Evolutionary conservation across 2,113 vertebrate genomes (phyloP).

Genomic region (Chrysemys picta): DNA sequence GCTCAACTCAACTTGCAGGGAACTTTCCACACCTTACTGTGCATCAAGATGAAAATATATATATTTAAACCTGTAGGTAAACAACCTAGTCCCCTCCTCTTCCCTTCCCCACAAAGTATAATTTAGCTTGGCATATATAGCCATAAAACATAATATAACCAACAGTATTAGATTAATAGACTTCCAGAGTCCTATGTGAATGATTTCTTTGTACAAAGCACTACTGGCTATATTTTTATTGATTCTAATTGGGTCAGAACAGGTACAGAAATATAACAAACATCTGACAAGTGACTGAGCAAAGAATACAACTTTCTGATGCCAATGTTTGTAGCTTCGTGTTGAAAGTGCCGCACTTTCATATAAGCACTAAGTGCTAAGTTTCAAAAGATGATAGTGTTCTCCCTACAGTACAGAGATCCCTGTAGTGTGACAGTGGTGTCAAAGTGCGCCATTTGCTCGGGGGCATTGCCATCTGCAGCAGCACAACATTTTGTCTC

Average conservation of each 20-base stretch:
- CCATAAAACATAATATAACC: neutral
- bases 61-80: neutral
- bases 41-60: neutral
- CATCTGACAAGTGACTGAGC: neutral
- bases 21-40: neutral
- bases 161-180: neutral
- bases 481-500: constrained; percentile 77
- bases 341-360: neutral
- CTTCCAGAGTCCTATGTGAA: neutral
- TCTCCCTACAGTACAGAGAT: constrained; percentile 61
- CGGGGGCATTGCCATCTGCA: constrained; percentile 83
- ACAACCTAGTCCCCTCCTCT: neutral
- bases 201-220: neutral
- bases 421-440: constrained; percentile 69
- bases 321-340: neutral
- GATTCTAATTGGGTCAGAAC: neutral
- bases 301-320: neutral
- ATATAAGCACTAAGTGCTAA: neutral
- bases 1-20: neutral
- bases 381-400: neutral
- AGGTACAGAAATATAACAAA: neutral
- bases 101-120: neutral
- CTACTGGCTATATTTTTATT: neutral
- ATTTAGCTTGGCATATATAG: neutral
- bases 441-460: constrained; percentile 79